phyloP scores from a whole-genome alignment of 1,140 invertebrate species.

The Drosophila subpulchrella region DNA sequence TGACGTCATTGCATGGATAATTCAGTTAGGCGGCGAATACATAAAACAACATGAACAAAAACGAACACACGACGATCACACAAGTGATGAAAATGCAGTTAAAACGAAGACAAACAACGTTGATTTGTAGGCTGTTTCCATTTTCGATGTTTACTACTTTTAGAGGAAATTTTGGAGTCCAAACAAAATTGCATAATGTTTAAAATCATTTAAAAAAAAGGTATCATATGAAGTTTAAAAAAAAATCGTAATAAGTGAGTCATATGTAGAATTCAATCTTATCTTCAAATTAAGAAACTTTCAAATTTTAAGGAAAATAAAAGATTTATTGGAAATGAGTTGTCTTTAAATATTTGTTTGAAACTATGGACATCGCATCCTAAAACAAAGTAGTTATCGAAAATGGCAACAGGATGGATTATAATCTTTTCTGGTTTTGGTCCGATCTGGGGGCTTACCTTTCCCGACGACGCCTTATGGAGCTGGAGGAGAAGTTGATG shows the following conservation, averaged over 20 bases:
- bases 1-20: constrained; percentile 21
- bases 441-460: constrained; percentile 60
- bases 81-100: constrained; percentile 25
- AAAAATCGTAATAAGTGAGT: too few relatives aligned
- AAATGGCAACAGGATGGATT: background rate
- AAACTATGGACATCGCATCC: too few relatives aligned
- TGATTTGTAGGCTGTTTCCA: constrained; percentile 10
- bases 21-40: constrained; percentile 10
- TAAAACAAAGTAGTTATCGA: background rate
- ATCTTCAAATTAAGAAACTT: too few relatives aligned
- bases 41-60: constrained; percentile 27
- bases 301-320: too few relatives aligned
- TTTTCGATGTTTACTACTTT: constrained; percentile 10
- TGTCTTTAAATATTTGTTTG: too few relatives aligned
- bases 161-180: background rate
- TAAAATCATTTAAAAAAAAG: too few relatives aligned
- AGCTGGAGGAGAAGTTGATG: constrained; percentile 58
- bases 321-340: too few relatives aligned
- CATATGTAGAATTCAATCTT: too few relatives aligned
- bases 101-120: constrained; percentile 31
- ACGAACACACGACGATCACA: constrained; percentile 23
- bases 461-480: constrained; percentile 75
- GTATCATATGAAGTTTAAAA: too few relatives aligned
- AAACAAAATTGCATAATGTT: too few relatives aligned
- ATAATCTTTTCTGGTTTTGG: background rate